Percentiles rank a stretch among this genome's conserved stretches.
These are phyloP conservation scores for Odontesthes bonariensis DNA, from an alignment of 2,113 vertebrate species.

Conservation along the genomic window DNA sequence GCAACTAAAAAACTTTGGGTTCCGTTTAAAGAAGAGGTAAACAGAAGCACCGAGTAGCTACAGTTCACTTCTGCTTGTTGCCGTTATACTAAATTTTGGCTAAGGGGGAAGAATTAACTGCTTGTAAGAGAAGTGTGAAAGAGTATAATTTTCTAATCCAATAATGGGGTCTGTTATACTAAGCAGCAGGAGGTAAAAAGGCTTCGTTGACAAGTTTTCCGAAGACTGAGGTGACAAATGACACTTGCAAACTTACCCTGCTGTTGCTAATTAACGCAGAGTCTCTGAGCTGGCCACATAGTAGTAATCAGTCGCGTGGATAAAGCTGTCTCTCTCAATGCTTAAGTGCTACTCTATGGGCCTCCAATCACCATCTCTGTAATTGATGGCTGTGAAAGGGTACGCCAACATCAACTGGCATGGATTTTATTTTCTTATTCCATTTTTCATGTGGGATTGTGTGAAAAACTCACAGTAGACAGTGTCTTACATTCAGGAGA, in stretches of 20 bases:
- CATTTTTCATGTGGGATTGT: too few relatives aligned
- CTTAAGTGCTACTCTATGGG: background rate
- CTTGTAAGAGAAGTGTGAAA: background rate
- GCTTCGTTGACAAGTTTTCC: background rate
- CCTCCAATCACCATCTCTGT: background rate
- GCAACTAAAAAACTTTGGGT: background rate
- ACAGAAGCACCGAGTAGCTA: background rate
- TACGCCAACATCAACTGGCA: too few relatives aligned
- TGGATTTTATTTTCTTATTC: too few relatives aligned
- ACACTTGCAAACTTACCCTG: background rate
- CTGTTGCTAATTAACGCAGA: conserved; percentile 5
- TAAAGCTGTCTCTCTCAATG: background rate
- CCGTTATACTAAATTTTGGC: too few relatives aligned
- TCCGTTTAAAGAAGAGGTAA: background rate
- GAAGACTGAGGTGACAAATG: background rate
- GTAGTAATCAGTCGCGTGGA: too few relatives aligned
- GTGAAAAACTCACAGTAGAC: too few relatives aligned
- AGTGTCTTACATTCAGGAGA: too few relatives aligned
- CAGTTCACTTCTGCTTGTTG: background rate
- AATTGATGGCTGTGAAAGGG: too few relatives aligned
- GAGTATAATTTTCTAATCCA: background rate
- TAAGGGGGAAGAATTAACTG: too few relatives aligned
- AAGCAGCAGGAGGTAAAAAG: background rate
- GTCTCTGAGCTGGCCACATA: background rate
- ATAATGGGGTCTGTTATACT: background rate